Percentiles rank a stretch among this genome's conserved stretches.
phyloP scores from a whole-genome alignment of 2,113 vertebrate genomes.

The Percopsis transmontana region DNA sequence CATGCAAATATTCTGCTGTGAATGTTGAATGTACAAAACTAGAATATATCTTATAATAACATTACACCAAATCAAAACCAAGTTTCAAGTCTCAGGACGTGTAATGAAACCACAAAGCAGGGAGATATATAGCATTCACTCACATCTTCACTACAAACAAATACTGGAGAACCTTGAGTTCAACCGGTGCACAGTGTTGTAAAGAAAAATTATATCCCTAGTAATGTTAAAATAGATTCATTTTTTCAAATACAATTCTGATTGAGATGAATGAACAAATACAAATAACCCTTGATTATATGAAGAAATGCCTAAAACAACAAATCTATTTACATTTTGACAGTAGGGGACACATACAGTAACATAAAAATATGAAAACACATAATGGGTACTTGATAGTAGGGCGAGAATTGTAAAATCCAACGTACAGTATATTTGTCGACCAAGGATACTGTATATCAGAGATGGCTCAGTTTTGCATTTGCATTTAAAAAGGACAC shows the following conservation, averaged over 20 bases:
- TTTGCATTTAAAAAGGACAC: constrained; percentile 49
- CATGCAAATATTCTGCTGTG: constrained; percentile 57
- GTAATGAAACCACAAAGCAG: constrained; percentile 29
- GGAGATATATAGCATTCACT: constrained; percentile 13
- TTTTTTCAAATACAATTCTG: constrained; percentile 25
- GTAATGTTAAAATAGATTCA: constrained; percentile 15
- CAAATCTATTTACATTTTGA: constrained; percentile 55
- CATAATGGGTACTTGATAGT: neutral
- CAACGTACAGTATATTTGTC: constrained; percentile 18
- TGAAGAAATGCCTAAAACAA: constrained; percentile 13
- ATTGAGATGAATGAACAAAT: constrained; percentile 37
- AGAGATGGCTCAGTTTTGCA: constrained; percentile 64
- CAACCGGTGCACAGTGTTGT: constrained; percentile 60
- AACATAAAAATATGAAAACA: neutral
- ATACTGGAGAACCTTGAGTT: constrained; percentile 33
- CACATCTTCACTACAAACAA: constrained; percentile 27
- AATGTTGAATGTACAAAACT: constrained; percentile 46
- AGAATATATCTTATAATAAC: constrained; percentile 31
- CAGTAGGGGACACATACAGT: constrained; percentile 43
- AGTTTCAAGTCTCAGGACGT: constrained; percentile 27
- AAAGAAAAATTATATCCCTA: constrained; percentile 25
- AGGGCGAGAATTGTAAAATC: neutral
- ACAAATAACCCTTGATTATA: too few relatives aligned
- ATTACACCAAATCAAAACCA: constrained; percentile 31
- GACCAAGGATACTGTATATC: constrained; percentile 30